Evolutionary conservation across 2,888 invertebrate genomes (phyloP).

Genomic region (Notodromas monacha): DNA sequence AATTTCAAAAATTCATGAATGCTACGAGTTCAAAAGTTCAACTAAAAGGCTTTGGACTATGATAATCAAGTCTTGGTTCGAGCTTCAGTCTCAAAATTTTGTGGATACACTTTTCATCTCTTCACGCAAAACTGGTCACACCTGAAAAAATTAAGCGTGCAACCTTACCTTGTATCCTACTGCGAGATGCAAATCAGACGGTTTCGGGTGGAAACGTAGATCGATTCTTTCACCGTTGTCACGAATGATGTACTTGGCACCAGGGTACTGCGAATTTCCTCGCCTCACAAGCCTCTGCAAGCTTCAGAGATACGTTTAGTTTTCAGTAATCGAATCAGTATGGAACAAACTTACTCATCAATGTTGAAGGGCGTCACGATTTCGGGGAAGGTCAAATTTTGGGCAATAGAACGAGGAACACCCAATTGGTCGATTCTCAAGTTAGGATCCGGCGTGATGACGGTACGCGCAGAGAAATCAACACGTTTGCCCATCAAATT

Average conservation of each 20-base stretch:
- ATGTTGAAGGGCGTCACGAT: conserved; percentile 97
- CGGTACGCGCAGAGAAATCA: conserved; percentile 94
- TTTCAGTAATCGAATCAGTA: conserved; percentile 1
- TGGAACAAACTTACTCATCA: conserved; percentile 29
- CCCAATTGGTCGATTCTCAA: conserved; percentile 84
- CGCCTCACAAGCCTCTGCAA: conserved; percentile 73
- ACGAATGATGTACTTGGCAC: conserved; percentile 92
- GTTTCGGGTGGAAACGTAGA: conserved; percentile 84
- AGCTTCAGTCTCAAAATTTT: no score
- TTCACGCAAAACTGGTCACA: no score
- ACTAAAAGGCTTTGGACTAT: no score
- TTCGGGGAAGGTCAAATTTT: conserved; percentile 95
- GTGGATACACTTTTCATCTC: no score
- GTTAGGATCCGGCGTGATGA: conserved; percentile 86
- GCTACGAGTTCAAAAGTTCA: no score
- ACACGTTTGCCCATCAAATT: conserved; percentile 99
- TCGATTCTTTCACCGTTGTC: conserved; percentile 97
- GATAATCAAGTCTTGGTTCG: no score
- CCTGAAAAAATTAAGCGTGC: conserved; percentile 2
- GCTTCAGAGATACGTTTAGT: conserved; percentile 14
- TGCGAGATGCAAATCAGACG: conserved; percentile 78
- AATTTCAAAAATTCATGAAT: no score
- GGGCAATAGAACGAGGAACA: conserved; percentile 86
- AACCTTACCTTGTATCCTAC: conserved; percentile 44
- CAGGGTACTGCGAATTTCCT: conserved; percentile 93